These are phyloP conservation scores for Epistrophe grossulariae DNA, from an alignment of 2,888 invertebrate species.

Conservation along the genomic window DNA sequence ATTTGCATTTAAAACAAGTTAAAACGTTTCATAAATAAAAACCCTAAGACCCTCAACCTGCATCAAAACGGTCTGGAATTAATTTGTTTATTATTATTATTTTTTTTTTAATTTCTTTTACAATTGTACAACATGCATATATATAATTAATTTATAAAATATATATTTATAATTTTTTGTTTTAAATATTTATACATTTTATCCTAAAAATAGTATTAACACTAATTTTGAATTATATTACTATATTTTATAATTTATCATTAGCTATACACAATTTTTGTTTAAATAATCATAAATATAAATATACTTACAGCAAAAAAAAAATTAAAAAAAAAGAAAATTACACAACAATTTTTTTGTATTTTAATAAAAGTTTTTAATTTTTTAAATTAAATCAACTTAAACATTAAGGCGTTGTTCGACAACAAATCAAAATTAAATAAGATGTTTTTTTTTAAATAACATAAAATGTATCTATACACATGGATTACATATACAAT, in stretches of 20 bases:
- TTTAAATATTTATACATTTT: constrained; percentile 57
- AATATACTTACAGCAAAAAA: constrained; percentile 61
- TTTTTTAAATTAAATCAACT: constrained; percentile 62
- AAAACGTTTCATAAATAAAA: neutral
- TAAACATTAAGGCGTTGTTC: constrained; percentile 67
- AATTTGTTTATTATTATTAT: constrained; percentile 9
- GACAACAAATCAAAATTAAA: constrained; percentile 68
- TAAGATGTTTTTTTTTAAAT: constrained; percentile 29
- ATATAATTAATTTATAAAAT: constrained; percentile 71
- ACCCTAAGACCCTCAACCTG: constrained; percentile 27
- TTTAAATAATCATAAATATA: constrained; percentile 55
- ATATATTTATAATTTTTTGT: constrained; percentile 53
- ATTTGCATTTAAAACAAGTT: too few relatives aligned
- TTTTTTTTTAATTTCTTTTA: constrained; percentile 10
- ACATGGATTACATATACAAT: constrained; percentile 41
- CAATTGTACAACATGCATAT: constrained; percentile 43
- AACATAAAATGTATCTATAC: constrained; percentile 57
- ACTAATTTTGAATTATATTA: constrained; percentile 65
- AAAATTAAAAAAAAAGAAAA: neutral
- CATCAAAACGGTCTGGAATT: constrained; percentile 39
- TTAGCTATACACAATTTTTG: constrained; percentile 45
- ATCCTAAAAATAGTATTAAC: constrained; percentile 62
- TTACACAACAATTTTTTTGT: neutral
- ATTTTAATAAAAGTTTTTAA: neutral
- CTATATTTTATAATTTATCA: constrained; percentile 60